phyloP scores from a whole-genome alignment of 2,797 vertebrate species.

The Hippocampus kuda region DNA sequence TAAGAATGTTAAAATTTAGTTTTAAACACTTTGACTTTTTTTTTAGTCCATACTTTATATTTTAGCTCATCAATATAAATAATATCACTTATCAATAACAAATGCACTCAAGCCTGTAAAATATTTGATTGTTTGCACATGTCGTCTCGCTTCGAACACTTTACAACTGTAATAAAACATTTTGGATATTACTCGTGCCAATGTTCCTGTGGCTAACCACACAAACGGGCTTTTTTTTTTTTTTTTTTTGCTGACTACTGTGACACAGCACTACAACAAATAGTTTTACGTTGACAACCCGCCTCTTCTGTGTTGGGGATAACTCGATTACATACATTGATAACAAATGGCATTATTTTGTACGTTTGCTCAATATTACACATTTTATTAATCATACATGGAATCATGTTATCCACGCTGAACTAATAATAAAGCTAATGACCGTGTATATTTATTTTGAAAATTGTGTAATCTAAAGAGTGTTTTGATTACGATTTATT shows the following conservation, averaged over 20 bases:
- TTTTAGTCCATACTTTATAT: neutral
- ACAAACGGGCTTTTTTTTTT: neutral
- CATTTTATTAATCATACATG: neutral
- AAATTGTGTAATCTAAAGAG: neutral
- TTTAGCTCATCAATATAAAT: neutral
- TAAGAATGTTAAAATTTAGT: too few species aligned
- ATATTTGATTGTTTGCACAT: slow-evolving; percentile 4
- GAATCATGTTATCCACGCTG: neutral
- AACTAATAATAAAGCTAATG: neutral
- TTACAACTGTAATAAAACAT: neutral
- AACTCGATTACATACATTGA: neutral
- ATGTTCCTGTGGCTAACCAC: neutral
- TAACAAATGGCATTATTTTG: neutral
- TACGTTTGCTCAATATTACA: neutral
- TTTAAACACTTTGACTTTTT: neutral
- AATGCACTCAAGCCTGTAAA: neutral
- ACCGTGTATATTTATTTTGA: neutral
- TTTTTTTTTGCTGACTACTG: neutral
- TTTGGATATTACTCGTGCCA: neutral
- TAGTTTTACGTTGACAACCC: neutral
- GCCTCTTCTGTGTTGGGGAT: neutral
- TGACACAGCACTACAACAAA: neutral
- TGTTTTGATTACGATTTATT: slow-evolving; percentile 37
- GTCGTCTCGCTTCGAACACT: neutral
- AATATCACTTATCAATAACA: neutral